phyloP scores from a whole-genome alignment of 2,888 invertebrate genomes.

The Pandemis corylana region DNA sequence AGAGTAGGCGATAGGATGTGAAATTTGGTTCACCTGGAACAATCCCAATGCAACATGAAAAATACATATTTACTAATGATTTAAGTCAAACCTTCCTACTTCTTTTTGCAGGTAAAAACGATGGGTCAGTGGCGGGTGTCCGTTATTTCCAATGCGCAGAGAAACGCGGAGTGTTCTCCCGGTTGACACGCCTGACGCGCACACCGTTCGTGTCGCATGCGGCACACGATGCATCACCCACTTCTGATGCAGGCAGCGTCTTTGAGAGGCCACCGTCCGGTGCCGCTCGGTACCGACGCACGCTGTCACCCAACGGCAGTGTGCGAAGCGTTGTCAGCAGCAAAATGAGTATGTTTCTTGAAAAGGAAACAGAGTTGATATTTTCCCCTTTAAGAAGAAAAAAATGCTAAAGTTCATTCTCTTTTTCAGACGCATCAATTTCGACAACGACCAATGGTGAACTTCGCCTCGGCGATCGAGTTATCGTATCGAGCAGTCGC shows the following conservation, averaged over 20 bases:
- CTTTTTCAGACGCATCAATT: constrained; percentile 73
- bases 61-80: not conserved
- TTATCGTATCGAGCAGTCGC: constrained; percentile 94
- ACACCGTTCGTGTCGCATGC: constrained; percentile 86
- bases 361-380: not conserved
- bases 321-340: constrained; percentile 81
- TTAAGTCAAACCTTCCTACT: not conserved
- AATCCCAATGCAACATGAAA: not conserved
- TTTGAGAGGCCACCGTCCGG: constrained; percentile 79
- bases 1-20: no score
- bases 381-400: not conserved
- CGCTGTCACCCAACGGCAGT: constrained; percentile 80
- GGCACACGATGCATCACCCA: constrained; percentile 78
- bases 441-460: constrained; percentile 84
- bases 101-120: constrained; percentile 93
- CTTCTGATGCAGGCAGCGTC: constrained; percentile 79
- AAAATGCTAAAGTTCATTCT: not conserved
- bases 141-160: constrained; percentile 97
- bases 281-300: constrained; percentile 71
- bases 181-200: constrained; percentile 93
- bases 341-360: constrained; percentile 76
- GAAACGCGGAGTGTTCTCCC: constrained; percentile 97
- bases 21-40: not conserved
- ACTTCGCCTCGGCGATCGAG: constrained; percentile 94
- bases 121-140: constrained; percentile 96